Percentiles rank a stretch among this genome's conserved stretches.
These are phyloP conservation scores for Napeogenes sylphis DNA, from an alignment of 2,888 invertebrate species.

Conservation along the genomic window DNA sequence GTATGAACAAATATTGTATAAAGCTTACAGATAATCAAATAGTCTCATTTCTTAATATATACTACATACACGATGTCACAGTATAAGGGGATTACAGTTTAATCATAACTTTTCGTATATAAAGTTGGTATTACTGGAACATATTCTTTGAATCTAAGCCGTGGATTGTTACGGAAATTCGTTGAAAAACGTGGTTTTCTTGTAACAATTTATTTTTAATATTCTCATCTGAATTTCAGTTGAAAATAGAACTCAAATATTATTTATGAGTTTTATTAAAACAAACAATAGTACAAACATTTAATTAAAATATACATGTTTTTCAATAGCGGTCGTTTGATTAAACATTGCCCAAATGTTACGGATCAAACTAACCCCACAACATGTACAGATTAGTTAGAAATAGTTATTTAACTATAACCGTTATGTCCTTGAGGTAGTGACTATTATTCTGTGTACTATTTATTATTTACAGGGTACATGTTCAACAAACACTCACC, in stretches of 20 bases:
- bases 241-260: too few species aligned
- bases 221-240: too few species aligned
- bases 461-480: conserved; percentile 37
- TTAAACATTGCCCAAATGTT: conserved; percentile 35
- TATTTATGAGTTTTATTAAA: neutral
- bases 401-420: conserved; percentile 3
- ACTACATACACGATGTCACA: neutral
- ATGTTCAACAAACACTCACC: conserved; percentile 54
- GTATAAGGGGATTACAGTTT: conserved; percentile 5
- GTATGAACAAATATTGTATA: too few species aligned
- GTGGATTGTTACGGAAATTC: too few species aligned
- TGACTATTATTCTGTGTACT: conserved; percentile 13
- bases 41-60: neutral
- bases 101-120: conserved; percentile 14
- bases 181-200: too few species aligned
- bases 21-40: too few species aligned
- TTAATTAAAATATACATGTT: conserved; percentile 22
- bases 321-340: conserved; percentile 24
- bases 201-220: too few species aligned
- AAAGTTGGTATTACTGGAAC: conserved; percentile 9
- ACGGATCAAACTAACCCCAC: conserved; percentile 31
- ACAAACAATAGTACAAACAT: conserved; percentile 4
- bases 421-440: conserved; percentile 11
- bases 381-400: conserved; percentile 32
- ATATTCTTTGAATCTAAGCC: neutral